These are phyloP conservation scores for Aleiodes testaceus DNA, from an alignment of 2,888 invertebrate genomes.

Conservation along the genomic window DNA sequence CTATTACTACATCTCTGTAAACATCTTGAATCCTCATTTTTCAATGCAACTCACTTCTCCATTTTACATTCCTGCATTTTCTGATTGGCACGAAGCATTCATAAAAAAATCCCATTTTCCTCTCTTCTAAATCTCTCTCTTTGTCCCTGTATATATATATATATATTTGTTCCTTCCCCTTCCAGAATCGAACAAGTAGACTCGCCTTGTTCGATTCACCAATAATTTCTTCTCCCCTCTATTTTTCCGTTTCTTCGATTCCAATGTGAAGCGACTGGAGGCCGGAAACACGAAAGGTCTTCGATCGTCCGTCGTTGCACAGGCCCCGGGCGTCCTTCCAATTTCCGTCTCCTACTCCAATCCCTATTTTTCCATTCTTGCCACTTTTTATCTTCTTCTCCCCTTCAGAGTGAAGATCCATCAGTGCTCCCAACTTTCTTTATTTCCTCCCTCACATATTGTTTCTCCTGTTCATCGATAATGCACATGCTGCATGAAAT, in stretches of 20 bases:
- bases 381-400: constrained; percentile 13
- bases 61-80: constrained; percentile 31
- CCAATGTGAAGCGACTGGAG: neutral
- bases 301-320: constrained; percentile 9
- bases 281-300: constrained; percentile 15
- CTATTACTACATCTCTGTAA: neutral
- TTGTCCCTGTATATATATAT: neutral
- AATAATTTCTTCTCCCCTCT: constrained; percentile 16
- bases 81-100: constrained; percentile 5
- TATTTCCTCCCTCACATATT: constrained; percentile 6
- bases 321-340: constrained; percentile 18
- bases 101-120: constrained; percentile 18
- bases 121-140: neutral
- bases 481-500: constrained; percentile 25
- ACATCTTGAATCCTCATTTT: neutral
- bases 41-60: neutral
- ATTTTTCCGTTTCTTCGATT: constrained; percentile 18
- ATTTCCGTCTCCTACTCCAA: constrained; percentile 36
- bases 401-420: constrained; percentile 11
- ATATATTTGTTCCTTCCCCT: constrained; percentile 1
- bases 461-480: constrained; percentile 31
- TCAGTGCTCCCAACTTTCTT: constrained; percentile 3
- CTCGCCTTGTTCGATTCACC: constrained; percentile 6
- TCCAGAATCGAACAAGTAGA: constrained; percentile 1
- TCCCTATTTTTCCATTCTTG: constrained; percentile 29